Evolutionary conservation across 92 coral and sea anemone genomes (phyloP).

Genomic region (Actinostola sp.): DNA sequence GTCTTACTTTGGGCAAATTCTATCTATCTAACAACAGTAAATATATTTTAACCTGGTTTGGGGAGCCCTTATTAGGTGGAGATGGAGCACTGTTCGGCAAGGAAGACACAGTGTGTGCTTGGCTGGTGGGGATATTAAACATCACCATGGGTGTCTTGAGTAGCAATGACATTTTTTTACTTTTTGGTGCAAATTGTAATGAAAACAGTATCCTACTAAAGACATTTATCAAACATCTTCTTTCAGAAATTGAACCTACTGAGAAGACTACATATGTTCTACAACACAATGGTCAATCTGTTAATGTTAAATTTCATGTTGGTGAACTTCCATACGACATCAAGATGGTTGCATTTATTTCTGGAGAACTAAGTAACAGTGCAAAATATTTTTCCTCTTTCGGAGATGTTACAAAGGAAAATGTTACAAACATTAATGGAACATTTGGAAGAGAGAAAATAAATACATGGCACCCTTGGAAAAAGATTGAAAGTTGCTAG

Average conservation of each 20-base stretch:
- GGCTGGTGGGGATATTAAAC: conserved; percentile 20
- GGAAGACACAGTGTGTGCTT: conserved; percentile 18
- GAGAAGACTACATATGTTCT: conserved; percentile 32
- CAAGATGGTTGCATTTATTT: conserved; percentile 64
- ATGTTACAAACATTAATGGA: conserved; percentile 14
- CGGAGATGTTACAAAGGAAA: conserved; percentile 44
- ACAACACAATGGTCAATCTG: conserved; percentile 19
- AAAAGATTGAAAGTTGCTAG: conserved; percentile 35
- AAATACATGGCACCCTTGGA: conserved; percentile 55
- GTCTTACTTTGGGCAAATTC: conserved; percentile 16
- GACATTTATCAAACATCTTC: conserved; percentile 31
- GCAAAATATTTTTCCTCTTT: conserved; percentile 58
- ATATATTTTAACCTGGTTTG: conserved; percentile 12
- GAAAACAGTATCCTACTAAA: conserved; percentile 26
- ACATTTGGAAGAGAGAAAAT: conserved; percentile 32
- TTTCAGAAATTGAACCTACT: conserved; percentile 24
- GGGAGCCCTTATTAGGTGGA: conserved; percentile 15
- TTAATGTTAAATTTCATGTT: conserved; percentile 33
- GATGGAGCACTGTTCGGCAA: conserved; percentile 21
- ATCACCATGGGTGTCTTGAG: conserved; percentile 21
- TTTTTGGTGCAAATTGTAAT: conserved; percentile 7
- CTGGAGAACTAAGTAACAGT: conserved; percentile 43
- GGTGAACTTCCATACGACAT: conserved; percentile 59
- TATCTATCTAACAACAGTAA: conserved; percentile 17
- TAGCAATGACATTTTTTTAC: neutral